Conservation (phyloP, 2,113 vertebrate species). For the Hypomesus transpacificus region DNA sequence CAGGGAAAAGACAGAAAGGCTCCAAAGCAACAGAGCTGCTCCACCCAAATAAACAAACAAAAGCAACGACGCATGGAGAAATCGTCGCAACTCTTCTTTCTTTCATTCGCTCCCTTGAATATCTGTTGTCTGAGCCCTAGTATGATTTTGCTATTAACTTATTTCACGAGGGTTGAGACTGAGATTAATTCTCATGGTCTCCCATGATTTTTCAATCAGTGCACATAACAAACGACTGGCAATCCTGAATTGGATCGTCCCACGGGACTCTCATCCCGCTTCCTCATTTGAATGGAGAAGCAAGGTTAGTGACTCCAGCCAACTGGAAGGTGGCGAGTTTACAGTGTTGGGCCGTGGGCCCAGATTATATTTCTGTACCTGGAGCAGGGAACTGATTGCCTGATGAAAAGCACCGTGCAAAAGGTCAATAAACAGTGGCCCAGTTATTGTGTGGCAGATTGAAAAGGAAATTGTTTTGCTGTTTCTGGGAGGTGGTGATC, state of each 20-base stretch:
- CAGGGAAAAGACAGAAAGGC: background rate
- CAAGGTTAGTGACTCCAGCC: conserved; percentile 13
- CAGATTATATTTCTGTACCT: conserved; percentile 17
- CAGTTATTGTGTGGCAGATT: conserved; percentile 54
- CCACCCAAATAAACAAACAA: conserved; percentile 26
- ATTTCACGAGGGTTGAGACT: conserved; percentile 31
- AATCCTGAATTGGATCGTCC: background rate
- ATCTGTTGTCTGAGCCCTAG: background rate
- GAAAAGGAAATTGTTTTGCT: conserved; percentile 62
- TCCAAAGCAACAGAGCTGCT: conserved; percentile 15
- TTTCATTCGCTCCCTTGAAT: background rate
- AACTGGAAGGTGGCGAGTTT: conserved; percentile 28
- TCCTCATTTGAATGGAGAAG: conserved; percentile 11
- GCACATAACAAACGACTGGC: conserved; percentile 21
- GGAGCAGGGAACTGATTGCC: conserved; percentile 33
- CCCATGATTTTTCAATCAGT: conserved; percentile 48
- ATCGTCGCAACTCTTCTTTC: background rate
- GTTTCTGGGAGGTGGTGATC: conserved; percentile 24
- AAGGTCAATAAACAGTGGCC: conserved; percentile 61
- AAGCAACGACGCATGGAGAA: background rate
- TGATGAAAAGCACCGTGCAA: conserved; percentile 34
- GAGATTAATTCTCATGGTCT: conserved; percentile 39
- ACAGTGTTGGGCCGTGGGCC: conserved; percentile 13
- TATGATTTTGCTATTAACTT: conserved; percentile 51
- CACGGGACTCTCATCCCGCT: conserved; percentile 1